These are phyloP conservation scores for Anguilla megastoma DNA, from an alignment of 2,797 vertebrate species.

Conservation along the genomic window DNA sequence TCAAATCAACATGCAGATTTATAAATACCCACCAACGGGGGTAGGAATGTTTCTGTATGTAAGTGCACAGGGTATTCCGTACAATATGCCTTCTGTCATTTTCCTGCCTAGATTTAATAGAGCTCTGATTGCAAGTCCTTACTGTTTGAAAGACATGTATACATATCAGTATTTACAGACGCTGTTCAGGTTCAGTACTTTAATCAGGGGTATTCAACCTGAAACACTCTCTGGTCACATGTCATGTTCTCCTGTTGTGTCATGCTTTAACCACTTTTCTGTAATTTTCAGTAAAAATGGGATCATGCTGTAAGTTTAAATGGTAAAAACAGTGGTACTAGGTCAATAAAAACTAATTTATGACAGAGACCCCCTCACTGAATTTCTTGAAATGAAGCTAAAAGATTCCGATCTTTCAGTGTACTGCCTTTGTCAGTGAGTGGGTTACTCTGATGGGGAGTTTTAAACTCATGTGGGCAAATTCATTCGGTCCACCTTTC, in stretches of 20 bases:
- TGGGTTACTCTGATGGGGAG: neutral
- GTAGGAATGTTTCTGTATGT: conserved; percentile 55
- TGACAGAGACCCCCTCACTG: neutral
- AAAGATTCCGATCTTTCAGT: neutral
- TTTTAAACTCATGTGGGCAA: neutral
- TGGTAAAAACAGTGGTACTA: neutral
- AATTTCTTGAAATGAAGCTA: conserved; percentile 16
- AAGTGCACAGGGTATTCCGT: conserved; percentile 71
- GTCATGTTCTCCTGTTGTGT: neutral
- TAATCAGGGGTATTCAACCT: neutral
- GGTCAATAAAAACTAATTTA: neutral
- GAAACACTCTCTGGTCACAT: neutral
- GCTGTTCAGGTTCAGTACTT: neutral
- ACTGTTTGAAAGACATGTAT: neutral
- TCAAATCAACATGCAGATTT: conserved; percentile 44
- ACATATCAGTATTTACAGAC: neutral
- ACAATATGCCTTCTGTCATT: conserved; percentile 65
- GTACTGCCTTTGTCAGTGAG: neutral
- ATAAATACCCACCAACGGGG: conserved; percentile 57
- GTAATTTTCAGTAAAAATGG: neutral
- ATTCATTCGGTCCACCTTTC: neutral
- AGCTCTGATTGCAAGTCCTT: neutral
- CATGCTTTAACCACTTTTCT: neutral
- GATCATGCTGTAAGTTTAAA: neutral
- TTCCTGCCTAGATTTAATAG: neutral